A percentile compares a stretch with the other conserved stretches of the same genome.
Conservation (phyloP, 1,140 invertebrate species). For the Eurosta solidaginis region DNA sequence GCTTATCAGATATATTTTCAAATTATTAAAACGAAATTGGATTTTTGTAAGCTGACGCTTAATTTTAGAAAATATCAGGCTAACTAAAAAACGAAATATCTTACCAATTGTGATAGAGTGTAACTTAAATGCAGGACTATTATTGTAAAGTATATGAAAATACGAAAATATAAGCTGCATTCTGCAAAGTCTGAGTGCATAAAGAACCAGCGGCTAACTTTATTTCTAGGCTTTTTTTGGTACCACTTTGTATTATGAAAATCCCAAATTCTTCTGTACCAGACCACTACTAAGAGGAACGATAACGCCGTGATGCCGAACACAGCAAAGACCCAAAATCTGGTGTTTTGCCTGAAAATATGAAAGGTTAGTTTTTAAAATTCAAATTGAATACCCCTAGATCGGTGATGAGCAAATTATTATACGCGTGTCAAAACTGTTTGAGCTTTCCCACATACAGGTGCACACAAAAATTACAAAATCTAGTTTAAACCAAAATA, state of each 20-base stretch:
- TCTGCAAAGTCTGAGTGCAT: conserved; percentile 64
- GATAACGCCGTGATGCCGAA: conserved; percentile 48
- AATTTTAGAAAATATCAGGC: no score
- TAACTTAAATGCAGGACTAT: conserved; percentile 67
- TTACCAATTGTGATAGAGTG: conserved; percentile 69
- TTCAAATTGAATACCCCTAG: no score
- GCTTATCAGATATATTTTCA: not conserved
- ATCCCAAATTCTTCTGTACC: conserved; percentile 59
- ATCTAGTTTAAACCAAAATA: no score
- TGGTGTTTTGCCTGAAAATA: conserved; percentile 20
- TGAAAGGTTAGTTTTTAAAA: not conserved
- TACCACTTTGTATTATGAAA: conserved; percentile 48
- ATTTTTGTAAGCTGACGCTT: no score
- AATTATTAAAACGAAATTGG: not conserved
- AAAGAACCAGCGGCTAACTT: conserved; percentile 58
- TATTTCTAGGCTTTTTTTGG: conserved; percentile 47
- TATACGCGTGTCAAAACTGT: no score
- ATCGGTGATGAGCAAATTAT: no score
- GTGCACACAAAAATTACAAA: no score
- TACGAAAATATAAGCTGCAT: conserved; percentile 67
- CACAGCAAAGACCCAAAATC: conserved; percentile 36
- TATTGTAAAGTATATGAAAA: conserved; percentile 69
- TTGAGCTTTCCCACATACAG: no score
- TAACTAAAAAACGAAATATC: not conserved
- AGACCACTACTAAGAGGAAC: conserved; percentile 53